Base-by-base conservation (phyloP, 2,113 vertebrate species). In the Stomatorhinus ivindoensis region DNA sequence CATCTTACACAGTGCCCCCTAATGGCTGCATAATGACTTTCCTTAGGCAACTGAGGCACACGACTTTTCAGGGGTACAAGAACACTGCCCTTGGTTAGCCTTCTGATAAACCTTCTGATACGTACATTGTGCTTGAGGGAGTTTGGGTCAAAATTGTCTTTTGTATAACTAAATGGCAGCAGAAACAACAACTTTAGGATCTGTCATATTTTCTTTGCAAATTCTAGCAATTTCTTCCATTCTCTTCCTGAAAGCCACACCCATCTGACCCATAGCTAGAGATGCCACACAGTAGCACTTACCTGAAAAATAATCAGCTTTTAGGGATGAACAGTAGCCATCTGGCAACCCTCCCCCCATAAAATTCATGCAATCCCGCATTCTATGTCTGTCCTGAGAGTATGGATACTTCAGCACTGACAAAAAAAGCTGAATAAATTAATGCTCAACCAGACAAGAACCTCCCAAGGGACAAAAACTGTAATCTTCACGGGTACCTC, bases 281-380 rank as follows among this genome's bases (percentile, higher is more conserved):
- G 69, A 50, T 15, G 24, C 50, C 87, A 89, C 53, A 58, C 35
- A 87, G 94, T 92, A 93, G 94, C 93, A 93, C 92, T 94, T 93
- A 93, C 90, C 92, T 94, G 92, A 95, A 94, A 94, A 95, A 95
- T 92, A 94, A 94, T 91, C 92, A 92, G 85, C 93, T 94, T 94
- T 92, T 92, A 92, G 48, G 89, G 90, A 93, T 92, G 27, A 93
- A 35, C 94, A 93, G 92, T 92, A 91, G 93, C 93, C 93, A 96
- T 97, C 93, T 96, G 95, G 86, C 0, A 4, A 4, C 53, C 19
- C 53, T 21, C 53, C 7, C 6, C 89, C 89, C 84, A 87, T 88
- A 86, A 92, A 90, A 47, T 89, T 85, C 73, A 42, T 47, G 55
- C 88, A 61, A 76, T 53, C 91, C 90, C 88, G 24, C 88, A 76